phyloP scores from a whole-genome alignment of 1,140 invertebrate species.

The Acromyrmex heyeri region DNA sequence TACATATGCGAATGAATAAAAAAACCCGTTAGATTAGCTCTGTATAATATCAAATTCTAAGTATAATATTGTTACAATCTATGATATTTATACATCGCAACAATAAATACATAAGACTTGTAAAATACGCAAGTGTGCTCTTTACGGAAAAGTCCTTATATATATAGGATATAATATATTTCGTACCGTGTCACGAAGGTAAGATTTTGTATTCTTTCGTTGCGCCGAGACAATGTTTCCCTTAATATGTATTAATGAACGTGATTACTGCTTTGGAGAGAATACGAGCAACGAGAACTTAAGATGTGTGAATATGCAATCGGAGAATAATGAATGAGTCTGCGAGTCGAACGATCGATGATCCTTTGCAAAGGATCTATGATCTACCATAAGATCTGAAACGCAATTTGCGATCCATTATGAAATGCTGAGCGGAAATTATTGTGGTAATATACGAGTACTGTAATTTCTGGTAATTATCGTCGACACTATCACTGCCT shows the following conservation, averaged over 20 bases:
- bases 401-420: not conserved
- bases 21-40: not conserved
- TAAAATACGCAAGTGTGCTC: not conserved
- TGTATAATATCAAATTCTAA: not conserved
- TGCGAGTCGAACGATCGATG: slow-evolving; percentile 12
- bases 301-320: slow-evolving; percentile 36
- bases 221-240: not conserved
- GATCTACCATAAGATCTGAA: not conserved
- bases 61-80: not conserved
- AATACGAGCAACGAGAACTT: slow-evolving; percentile 23
- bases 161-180: not conserved
- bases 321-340: slow-evolving; percentile 52
- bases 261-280: not conserved
- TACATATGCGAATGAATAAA: not conserved
- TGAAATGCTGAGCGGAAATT: not conserved
- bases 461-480: not conserved
- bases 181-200: not conserved
- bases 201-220: not conserved
- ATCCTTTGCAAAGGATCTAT: slow-evolving; percentile 20
- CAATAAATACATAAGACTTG: not conserved
- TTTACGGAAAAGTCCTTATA: not conserved
- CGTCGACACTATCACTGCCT: not conserved
- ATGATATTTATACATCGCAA: not conserved
- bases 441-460: not conserved
- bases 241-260: not conserved